phyloP scores from a whole-genome alignment of 2,113 vertebrate genomes.

The Felis catus region F.catus_Fca126_mat1.0 CM031417.1:145072001-145072500 shows the following conservation, averaged over 20 bases:
- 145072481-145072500: neutral
- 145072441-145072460: neutral
- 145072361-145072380: neutral
- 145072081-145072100: neutral
- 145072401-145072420: neutral
- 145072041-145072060: neutral
- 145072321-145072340: neutral
- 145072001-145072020: neutral
- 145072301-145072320: neutral
- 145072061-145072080: neutral
- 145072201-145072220: neutral
- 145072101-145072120: neutral
- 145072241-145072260: neutral
- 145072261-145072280: neutral
- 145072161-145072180: neutral
- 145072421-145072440: neutral
- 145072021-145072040: neutral
- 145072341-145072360: neutral
- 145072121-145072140: neutral
- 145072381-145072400: neutral
- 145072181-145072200: neutral
- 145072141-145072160: neutral
- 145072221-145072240: neutral
- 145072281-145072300: neutral
- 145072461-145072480: neutral